These are phyloP conservation scores for Cheilosia soror DNA, from an alignment of 2,888 invertebrate species.

Conservation along the genomic window DNA sequence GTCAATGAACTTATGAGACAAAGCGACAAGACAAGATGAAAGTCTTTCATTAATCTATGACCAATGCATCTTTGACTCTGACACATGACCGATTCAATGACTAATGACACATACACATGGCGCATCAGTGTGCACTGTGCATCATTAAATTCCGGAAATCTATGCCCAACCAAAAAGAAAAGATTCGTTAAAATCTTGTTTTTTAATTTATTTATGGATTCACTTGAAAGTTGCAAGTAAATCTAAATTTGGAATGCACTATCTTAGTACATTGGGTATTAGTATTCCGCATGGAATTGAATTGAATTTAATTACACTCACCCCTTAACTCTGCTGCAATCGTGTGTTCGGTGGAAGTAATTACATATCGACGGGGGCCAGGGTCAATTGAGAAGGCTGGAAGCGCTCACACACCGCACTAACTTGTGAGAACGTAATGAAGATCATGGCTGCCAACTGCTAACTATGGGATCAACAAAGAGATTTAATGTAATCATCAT, in stretches of 20 bases:
- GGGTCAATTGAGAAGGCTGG: slow-evolving; percentile 62
- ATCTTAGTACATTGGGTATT: background rate
- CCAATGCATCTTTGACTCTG: slow-evolving; percentile 25
- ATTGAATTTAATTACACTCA: slow-evolving; percentile 27
- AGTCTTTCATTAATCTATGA: slow-evolving; percentile 28
- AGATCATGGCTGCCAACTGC: slow-evolving; percentile 36
- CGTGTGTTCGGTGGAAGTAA: slow-evolving; percentile 51
- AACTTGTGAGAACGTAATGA: slow-evolving; percentile 13
- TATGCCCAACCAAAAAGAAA: background rate
- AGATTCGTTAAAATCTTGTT: background rate
- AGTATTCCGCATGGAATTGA: background rate
- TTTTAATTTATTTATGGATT: slow-evolving; percentile 18
- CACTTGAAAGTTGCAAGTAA: slow-evolving; percentile 8
- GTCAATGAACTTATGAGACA: slow-evolving; percentile 44
- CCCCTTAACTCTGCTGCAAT: background rate
- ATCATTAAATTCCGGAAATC: slow-evolving; percentile 27
- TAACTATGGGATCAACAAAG: slow-evolving; percentile 58
- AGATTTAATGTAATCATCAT: slow-evolving; percentile 62
- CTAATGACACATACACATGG: slow-evolving; percentile 11
- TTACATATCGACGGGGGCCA: slow-evolving; percentile 61
- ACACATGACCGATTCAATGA: slow-evolving; percentile 22
- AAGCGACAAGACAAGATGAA: background rate
- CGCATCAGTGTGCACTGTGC: background rate
- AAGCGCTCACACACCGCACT: background rate
- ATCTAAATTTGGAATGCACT: slow-evolving; percentile 5